Conservation (phyloP, 2,888 invertebrate genomes). For the Hirudinaria manillensis region DNA sequence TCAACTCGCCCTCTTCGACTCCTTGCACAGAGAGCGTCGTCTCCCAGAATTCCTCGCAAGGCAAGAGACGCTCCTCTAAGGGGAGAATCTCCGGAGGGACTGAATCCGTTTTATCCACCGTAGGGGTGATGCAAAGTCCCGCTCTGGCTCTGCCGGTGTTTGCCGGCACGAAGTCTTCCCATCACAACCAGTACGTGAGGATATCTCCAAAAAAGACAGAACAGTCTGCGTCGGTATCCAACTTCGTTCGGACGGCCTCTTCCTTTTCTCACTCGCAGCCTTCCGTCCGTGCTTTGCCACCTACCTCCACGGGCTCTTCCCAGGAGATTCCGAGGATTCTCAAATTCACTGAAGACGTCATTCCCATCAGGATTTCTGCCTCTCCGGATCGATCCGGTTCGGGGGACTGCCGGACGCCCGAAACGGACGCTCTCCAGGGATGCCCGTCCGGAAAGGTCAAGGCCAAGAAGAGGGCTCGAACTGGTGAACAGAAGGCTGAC, state of each 20-base stretch:
- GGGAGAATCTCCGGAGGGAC: neutral
- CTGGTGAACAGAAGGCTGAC: no score
- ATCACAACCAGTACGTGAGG: neutral
- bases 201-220: slow-evolving; percentile 16
- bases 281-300: neutral
- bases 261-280: neutral
- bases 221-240: neutral
- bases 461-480: slow-evolving; percentile 1
- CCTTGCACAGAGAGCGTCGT: no score
- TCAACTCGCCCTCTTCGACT: neutral
- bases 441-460: neutral
- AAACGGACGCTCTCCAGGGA: no score
- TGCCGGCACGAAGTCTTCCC: neutral
- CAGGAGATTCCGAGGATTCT: neutral
- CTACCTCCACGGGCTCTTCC: neutral
- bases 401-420: no score
- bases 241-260: neutral
- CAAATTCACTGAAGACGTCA: neutral
- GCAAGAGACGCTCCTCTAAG: no score
- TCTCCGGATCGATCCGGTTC: neutral
- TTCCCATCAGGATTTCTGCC: neutral
- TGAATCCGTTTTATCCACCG: neutral
- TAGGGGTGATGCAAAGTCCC: neutral
- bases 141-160: neutral
- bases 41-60: no score